Evolutionary conservation across 1,140 invertebrate genomes (phyloP), one percentile per base, ranked within the genome.

Genomic region (Periplaneta americana): DNA sequence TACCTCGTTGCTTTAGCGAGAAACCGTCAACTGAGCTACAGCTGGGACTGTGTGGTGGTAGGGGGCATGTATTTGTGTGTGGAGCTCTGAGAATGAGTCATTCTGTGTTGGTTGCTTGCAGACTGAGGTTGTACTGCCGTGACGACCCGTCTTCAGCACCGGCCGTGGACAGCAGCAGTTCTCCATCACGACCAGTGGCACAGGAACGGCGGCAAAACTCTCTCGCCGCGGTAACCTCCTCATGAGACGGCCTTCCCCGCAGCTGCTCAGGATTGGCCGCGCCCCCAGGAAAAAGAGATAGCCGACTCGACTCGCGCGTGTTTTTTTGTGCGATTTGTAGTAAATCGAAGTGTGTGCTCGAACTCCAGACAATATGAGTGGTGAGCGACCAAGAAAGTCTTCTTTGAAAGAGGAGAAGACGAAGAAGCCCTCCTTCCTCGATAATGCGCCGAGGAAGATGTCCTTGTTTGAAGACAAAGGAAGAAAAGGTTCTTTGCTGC

Each of bases 241-340:
- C 88, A 89, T 89, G 88, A 88, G 88, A 88, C 89, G 86, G 88
- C 89, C 88, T 85, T 87, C 88, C 83, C 87, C 88, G 84, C 86
- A 85, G 85, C 85, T 89, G 33, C 33, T 34, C 79, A 88, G 88
- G 83, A 89, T 89, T 85, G 88, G 88, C 83, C 88, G 88, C 84
- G 87, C 88, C 87, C 88, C 88, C 76, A 88, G 88, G 84, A 89
- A 89, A 89, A 89, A 89, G 88, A n/a, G 48, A 9, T 66, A 66
- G 13, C 22, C 22, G 28, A 6, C 48, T 66, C 22, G 48, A 66
- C 5, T 28, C 22, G 11, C 18, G 39, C 39, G 1, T 6, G 17
- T 22, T 22, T 22, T 48, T 66, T n/a, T 66, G 48, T 66, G 22
- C n/a, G 48, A 5, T 11, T n/a, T 28, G 22, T 2, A 15, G 48